Base-by-base conservation (phyloP, 2,797 vertebrate genomes). In the Poeciliopsis gracilis region DNA sequence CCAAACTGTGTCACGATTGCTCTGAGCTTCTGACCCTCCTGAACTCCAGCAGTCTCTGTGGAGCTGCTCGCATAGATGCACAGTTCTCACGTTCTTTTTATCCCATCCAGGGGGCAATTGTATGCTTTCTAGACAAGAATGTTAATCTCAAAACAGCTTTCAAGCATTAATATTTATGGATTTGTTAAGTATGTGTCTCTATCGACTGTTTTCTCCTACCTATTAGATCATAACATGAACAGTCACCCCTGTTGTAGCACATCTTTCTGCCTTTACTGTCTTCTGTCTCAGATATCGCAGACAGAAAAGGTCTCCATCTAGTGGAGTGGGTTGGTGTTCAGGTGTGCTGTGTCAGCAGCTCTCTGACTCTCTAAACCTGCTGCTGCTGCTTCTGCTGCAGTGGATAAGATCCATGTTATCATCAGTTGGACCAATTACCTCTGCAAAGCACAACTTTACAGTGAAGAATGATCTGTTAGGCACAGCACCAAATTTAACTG, bases 321-420 rank as follows among this genome's bases (percentile, higher is more conserved):
- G 87, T 76, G 85, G 88, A 87, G 86, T 49, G 33, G 90, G 75
- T 81, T 84, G 85, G 51, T 13, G 75, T 84, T 92, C 92, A 94
- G 91, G 92, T 94, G 89, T 92, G 94, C 94, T 92, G 87, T 92
- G 91, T 95, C 95, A 95, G 94, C 95, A 95, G 86, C 84, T 57
- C 89, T 73, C 57, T 73, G 76, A 47, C 82, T 88, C 83, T 89
- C 80, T 38, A 72, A 83, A 59, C 87, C 84, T 77, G 86, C 81
- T 84, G 86, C 86, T 84, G 38, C 38, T 41, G 38, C 84, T 73
- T 69, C 84, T 75, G 77, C 76, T 84, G 79, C 76, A 66, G 61
- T 75, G 87, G 85, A 82, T 86, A 84, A 87, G 84, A 90, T 79
- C 63, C 73, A 73, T 76, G 77, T 92, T 91, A 94, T 72, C 46